These are phyloP conservation scores for Xestia sexstrigata DNA, from an alignment of 2,888 invertebrate genomes.

Conservation along the genomic window DNA sequence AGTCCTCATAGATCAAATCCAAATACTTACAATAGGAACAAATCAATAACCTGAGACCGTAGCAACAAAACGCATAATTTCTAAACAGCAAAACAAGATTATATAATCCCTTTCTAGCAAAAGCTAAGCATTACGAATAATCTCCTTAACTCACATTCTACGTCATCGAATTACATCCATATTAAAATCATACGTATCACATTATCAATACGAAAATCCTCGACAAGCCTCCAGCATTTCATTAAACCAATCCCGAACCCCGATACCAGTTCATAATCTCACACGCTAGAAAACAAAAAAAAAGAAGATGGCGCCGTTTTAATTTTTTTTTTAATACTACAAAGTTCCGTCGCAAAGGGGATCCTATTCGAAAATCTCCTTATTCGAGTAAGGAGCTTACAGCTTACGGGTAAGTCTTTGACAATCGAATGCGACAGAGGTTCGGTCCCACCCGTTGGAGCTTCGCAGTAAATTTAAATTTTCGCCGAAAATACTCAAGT, in stretches of 20 bases:
- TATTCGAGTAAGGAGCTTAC: conserved; percentile 87
- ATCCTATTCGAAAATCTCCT: conserved; percentile 84
- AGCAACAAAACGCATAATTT: not conserved
- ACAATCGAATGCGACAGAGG: conserved; percentile 86
- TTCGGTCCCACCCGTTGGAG: conserved; percentile 69
- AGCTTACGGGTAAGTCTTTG: conserved; percentile 84
- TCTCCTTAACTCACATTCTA: conserved; percentile 10
- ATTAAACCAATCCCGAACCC: conserved; percentile 45
- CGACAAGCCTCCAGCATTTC: conserved; percentile 42
- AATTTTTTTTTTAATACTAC: conserved; percentile 83
- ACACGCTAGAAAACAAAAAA: conserved; percentile 63
- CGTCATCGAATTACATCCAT: conserved; percentile 16
- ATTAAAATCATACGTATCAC: conserved; percentile 36
- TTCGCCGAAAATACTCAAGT: conserved; percentile 56
- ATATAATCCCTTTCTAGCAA: not conserved
- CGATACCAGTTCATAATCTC: conserved; percentile 50
- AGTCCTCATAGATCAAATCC: not conserved
- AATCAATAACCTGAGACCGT: not conserved
- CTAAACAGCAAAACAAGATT: not conserved
- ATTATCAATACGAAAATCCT: conserved; percentile 44
- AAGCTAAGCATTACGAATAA: conserved; percentile 6
- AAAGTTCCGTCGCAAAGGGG: conserved; percentile 80
- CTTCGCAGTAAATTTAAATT: conserved; percentile 71
- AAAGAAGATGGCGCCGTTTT: conserved; percentile 66
- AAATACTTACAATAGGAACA: not conserved